These are phyloP conservation scores for Petrocephalus microphthalmus DNA, from an alignment of 2,113 vertebrate species.

Conservation along the genomic window DNA sequence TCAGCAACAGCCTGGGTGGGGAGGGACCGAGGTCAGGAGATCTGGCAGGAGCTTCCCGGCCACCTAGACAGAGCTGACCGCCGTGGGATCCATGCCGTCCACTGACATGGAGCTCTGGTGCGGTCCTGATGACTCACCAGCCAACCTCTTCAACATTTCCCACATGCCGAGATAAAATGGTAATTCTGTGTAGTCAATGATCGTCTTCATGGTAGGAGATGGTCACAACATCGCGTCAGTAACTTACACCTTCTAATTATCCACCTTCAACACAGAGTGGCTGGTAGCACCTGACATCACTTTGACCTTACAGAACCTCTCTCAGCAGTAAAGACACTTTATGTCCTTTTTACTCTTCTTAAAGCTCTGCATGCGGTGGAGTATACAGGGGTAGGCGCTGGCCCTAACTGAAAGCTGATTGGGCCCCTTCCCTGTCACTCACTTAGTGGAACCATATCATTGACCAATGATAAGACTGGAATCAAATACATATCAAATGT, in stretches of 20 bases:
- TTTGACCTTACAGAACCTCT: not conserved
- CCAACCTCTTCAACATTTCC: not conserved
- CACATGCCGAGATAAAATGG: not conserved
- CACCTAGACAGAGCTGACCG: too few relatives aligned
- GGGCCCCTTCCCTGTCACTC: not conserved
- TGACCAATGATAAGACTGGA: not conserved
- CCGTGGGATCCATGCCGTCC: not conserved
- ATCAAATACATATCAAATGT: too few relatives aligned
- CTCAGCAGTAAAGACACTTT: not conserved
- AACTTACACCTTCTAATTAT: not conserved
- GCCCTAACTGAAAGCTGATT: not conserved
- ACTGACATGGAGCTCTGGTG: not conserved
- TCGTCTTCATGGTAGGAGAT: not conserved
- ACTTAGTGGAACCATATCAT: not conserved
- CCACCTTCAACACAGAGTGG: not conserved
- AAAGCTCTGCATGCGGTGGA: not conserved
- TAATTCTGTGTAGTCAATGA: not conserved
- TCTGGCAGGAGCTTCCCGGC: not conserved
- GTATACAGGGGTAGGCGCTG: not conserved
- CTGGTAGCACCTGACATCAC: not conserved
- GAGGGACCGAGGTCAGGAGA: not conserved
- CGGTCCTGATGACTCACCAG: not conserved
- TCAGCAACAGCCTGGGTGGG: constrained; percentile 80
- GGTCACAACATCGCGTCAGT: not conserved
- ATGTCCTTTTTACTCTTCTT: not conserved